These are phyloP conservation scores for Trissoscelio sp. DNA, from an alignment of 2,888 invertebrate species.

Conservation along the genomic window DNA sequence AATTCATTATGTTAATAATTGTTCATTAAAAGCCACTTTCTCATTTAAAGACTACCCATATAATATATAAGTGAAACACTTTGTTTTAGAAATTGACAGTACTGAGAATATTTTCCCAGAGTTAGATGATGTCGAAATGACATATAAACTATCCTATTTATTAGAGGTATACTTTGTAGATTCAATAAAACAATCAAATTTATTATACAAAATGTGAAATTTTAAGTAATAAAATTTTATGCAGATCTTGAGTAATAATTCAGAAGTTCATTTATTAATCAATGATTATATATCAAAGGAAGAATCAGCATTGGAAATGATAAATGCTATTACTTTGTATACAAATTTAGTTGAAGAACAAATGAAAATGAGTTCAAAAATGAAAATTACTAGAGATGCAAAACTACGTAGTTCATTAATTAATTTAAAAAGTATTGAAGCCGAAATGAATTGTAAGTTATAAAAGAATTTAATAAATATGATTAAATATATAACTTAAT, in stretches of 20 bases:
- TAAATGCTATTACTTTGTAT: conserved; percentile 30
- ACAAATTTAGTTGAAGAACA: conserved; percentile 20
- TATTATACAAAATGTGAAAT: too few species aligned
- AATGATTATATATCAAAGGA: conserved; percentile 24
- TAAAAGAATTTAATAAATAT: too few species aligned
- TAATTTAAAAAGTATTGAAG: conserved; percentile 36
- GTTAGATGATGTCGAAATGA: conserved; percentile 8
- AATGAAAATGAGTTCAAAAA: conserved; percentile 45
- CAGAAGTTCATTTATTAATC: conserved; percentile 21
- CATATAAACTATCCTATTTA: conserved; percentile 16
- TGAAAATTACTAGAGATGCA: conserved; percentile 26
- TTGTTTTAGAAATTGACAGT: neutral
- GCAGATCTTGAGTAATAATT: conserved; percentile 26
- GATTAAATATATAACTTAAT: neutral
- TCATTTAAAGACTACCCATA: too few species aligned
- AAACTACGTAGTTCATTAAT: conserved; percentile 22
- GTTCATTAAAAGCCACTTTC: neutral
- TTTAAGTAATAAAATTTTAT: too few species aligned
- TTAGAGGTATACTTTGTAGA: conserved; percentile 31
- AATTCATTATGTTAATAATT: neutral
- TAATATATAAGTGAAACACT: neutral
- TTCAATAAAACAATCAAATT: neutral
- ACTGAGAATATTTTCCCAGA: neutral
- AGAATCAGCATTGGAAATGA: conserved; percentile 3
- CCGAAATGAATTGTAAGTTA: conserved; percentile 45